Base-by-base conservation (phyloP, 2,888 invertebrate genomes). In the Amiota minor region DNA sequence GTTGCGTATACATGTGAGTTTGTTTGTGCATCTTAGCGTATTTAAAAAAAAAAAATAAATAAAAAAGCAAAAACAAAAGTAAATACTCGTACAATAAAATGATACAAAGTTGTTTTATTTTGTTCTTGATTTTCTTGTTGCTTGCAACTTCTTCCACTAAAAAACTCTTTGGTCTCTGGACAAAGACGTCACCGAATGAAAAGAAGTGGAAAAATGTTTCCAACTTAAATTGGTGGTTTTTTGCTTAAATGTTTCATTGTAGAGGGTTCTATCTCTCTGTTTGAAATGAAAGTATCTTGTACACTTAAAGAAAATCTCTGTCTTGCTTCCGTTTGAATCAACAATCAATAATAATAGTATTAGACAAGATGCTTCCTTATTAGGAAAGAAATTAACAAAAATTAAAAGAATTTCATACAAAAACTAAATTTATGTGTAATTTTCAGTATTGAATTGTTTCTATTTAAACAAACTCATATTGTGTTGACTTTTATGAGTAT, bases 231-330 rank as follows among this genome's bases (percentile, higher is more conserved):
- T 86, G 85, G 86, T 49, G 50, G 49, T 72, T 76, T 56, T 68
- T 65, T 85, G 82, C 76, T 85, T 86, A 81, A 84, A 85, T 86
- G 85, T 82, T 81, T 82, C 84, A 81, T 83, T 86, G 86, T 80
- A 59, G 35, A 35, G 35, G 35, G 35, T 35, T 35, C 35, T 35
- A 35, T 35, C 35, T 35, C 0, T 35, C 35, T 35, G 35, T 35
- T 35, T 6, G 6, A 35, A 35, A 35, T 35, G 35, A 35, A 35
- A 35, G 35, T 35, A 35, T 35, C 35, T 35, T 35, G 6, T 35
- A 6, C 35, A 35, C 35, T 35, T 35, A 6, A 35, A 35, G 6
- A 35, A 35, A 35, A 2, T 35, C 6, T 35, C 35, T 35, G 6
- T 35, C 35, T 35, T 35, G 2, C n/a, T n/a, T n/a, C n/a, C n/a